Evolutionary conservation across 53 echinoderm and acorn worm genomes (phyloP).

Genomic region (Zoroaster sp.): DNA sequence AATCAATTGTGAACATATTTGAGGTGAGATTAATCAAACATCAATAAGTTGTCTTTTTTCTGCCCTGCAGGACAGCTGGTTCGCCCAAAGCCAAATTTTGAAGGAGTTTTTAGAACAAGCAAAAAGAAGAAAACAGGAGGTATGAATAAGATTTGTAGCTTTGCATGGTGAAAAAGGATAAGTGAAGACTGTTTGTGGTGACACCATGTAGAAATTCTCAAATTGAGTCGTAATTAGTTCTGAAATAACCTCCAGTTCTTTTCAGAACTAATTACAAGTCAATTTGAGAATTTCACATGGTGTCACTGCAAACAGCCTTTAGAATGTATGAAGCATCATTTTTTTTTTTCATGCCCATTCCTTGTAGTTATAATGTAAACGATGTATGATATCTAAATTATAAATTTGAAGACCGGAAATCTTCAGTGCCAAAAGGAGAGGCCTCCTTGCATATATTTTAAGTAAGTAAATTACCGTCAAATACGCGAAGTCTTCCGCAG

Average conservation of each 20-base stretch:
- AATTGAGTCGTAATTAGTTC: not conserved
- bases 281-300: not conserved
- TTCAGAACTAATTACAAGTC: too few relatives aligned
- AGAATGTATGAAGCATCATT: not conserved
- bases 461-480: too few relatives aligned
- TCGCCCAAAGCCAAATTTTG: slow-evolving; percentile 90
- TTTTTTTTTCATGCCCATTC: not conserved
- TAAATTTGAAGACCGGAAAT: not conserved
- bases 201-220: too few relatives aligned
- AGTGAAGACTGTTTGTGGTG: too few relatives aligned
- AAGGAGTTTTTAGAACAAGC: slow-evolving; percentile 95
- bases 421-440: too few relatives aligned
- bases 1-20: too few relatives aligned
- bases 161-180: too few relatives aligned
- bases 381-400: not conserved
- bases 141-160: not conserved
- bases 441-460: too few relatives aligned
- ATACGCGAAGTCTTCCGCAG: too few relatives aligned
- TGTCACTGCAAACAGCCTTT: not conserved
- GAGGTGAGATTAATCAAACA: not conserved
- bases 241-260: not conserved
- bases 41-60: not conserved
- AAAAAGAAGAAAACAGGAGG: slow-evolving; percentile 93
- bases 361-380: not conserved
- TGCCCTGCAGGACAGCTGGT: slow-evolving; percentile 79